Evolutionary conservation across 2,113 vertebrate species (phyloP), one percentile per base, ranked within the genome.

Genomic region (Atherinomorus stipes): DNA sequence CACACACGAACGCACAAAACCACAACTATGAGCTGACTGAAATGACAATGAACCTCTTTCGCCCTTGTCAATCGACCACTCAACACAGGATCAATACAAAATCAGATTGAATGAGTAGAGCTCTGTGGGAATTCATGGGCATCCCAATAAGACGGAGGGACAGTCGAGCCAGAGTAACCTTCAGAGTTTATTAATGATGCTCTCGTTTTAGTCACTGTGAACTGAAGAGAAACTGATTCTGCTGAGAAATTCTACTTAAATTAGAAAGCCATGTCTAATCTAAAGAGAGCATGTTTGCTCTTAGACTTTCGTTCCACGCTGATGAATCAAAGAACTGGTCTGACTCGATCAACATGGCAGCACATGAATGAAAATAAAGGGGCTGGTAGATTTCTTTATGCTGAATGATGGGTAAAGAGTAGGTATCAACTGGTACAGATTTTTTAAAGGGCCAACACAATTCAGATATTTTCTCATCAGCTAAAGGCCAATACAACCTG

Each of bases 281-380:
- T 86, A 73, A 75, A 63, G 60, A 66, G 38, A 51, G 49, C 79
- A 85, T 83, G 83, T 78, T 59, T 66, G 74, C 65, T 81, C 78
- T 67, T 66, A 45, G 71, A 22, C 64, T 18, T 16, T 50, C 63
- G 78, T 76, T 63, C 79, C 60, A 34, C 15, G 34, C 53, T 34
- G 31, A 4, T 34, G 4, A 34, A 7, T 34, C 31, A 34, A 34
- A 34, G 31, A 1, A 1, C n/a, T 19, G 26, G 73, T 49, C 54
- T 19, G 37, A 62, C 25, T 69, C 71, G n/a, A 57, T 67, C 65
- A 57, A 47, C 42, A 25, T 23, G 57, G 2, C 1, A 7, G 38
- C 12, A 12, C 34, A 1, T 37, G 57, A 42, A 56, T 72, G 67
- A 78, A 76, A 78, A 40, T 40, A 40, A 12, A 40, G 38, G 10